These are phyloP conservation scores for Tachina grossa DNA, from an alignment of 2,888 invertebrate species.

Conservation along the genomic window DNA sequence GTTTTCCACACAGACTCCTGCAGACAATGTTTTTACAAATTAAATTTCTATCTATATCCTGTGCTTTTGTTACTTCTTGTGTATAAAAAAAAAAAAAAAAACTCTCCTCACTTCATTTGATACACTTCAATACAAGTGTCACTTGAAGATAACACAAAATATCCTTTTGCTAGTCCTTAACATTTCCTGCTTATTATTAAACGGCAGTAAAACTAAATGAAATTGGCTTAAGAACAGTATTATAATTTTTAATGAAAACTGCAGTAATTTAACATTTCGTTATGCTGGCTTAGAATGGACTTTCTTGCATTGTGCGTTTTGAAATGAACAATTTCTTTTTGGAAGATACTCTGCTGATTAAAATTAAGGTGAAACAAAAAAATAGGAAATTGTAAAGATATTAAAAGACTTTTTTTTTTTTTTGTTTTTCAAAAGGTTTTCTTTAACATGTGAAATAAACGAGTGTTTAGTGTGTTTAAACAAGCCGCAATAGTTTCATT, in stretches of 20 bases:
- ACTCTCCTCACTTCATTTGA: not conserved
- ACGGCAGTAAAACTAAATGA: conserved; percentile 24
- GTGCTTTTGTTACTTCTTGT: conserved; percentile 25
- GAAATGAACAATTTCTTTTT: conserved; percentile 1
- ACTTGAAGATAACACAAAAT: conserved; percentile 61
- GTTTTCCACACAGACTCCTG: not conserved
- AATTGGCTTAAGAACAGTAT: conserved; percentile 3
- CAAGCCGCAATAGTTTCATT: conserved; percentile 62
- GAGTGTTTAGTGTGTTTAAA: conserved; percentile 23
- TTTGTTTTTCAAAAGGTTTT: not conserved
- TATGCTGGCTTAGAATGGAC: conserved; percentile 61
- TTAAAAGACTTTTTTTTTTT: conserved; percentile 24
- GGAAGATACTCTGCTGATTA: conserved; percentile 29
- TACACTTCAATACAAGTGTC: conserved; percentile 64
- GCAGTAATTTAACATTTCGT: conserved; percentile 45
- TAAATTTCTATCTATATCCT: conserved; percentile 43
- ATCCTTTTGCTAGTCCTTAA: conserved; percentile 17
- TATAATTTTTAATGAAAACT: not conserved
- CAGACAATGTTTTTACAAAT: not conserved
- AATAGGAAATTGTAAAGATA: conserved; percentile 47
- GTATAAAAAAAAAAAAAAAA: not conserved
- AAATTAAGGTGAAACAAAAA: not conserved
- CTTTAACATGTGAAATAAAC: not conserved
- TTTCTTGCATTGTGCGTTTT: not conserved
- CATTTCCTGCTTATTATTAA: conserved; percentile 63